Evolutionary conservation across 2,797 vertebrate species (phyloP).

Genomic region (Molossus alvarezi): DNA sequence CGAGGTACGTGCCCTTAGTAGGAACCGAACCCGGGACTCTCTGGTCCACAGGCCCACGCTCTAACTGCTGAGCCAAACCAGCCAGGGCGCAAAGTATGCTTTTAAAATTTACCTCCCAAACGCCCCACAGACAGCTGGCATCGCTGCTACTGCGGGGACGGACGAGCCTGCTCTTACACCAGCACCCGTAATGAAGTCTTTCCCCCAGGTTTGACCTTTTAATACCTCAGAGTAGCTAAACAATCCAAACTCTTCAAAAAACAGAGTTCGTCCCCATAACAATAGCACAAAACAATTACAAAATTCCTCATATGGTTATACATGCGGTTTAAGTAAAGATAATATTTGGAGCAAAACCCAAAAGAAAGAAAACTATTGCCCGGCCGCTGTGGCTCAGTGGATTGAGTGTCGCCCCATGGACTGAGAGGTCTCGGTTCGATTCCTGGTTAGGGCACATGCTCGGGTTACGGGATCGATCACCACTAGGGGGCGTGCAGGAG

Average conservation of each 20-base stretch:
- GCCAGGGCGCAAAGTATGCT: background rate
- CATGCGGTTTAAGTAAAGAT: constrained; percentile 36
- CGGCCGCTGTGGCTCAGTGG: no score
- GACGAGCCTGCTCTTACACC: background rate
- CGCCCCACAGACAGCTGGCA: background rate
- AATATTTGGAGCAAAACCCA: constrained; percentile 13
- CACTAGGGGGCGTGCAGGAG: no score
- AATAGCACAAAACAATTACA: background rate
- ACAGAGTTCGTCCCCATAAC: background rate
- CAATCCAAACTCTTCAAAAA: background rate
- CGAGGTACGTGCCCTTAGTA: no score
- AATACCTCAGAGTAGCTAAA: background rate
- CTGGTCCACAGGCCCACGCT: no score
- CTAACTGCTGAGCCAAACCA: no score
- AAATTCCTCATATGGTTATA: background rate
- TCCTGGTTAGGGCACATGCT: no score
- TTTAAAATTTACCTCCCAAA: constrained; percentile 2
- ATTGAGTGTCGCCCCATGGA: no score
- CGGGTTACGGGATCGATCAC: no score
- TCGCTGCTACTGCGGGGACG: background rate
- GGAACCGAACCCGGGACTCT: no score
- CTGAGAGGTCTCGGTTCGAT: no score
- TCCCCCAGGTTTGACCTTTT: background rate
- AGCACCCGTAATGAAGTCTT: background rate
- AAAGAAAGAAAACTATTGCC: constrained; percentile 36